Evolutionary conservation across 1,140 invertebrate genomes (phyloP), one percentile per base, ranked within the genome.

Genomic region (Trichomalopsis sarcophagae): DNA sequence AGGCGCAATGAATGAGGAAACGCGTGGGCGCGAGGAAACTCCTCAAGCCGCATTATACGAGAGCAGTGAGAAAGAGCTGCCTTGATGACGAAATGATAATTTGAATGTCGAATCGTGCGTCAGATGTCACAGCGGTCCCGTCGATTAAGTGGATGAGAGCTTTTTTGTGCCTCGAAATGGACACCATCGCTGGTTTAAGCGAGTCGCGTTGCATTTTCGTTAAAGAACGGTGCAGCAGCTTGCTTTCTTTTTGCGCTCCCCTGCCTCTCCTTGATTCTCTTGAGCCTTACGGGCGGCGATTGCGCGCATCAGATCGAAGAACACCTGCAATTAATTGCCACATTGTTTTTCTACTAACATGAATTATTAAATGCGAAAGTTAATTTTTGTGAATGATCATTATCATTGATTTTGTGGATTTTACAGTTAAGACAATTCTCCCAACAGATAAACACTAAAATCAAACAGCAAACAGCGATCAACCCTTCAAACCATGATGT

Each of bases 291-390:
- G 95, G 91, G 97, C 97, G 89, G 98, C 96, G 93, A 99, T 99
- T 94, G 98, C 97, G 88, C 97, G 95, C 98, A 99, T 99, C 93
- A 99, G 95, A 94, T 99, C 98, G 94, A 97, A 99, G 95, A 99
- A 99, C 92, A 99, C 98, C 97, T 98, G 94, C 88, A 94, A 94
- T 71, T 13, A 27, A 17, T 62, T 62, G 7, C 21, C 2, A 62
- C 55, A 62, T 62, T 62, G 55, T 62, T 62, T 62, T 62, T 62
- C 55, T n/a, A n/a, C 17, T n/a, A 21, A 62, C 55, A 21, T 62
- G 17, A n/a, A 62, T 62, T 62, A 62, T 17, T 7, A n/a, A n/a
- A 62, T 62, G 17, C 7, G n/a, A 62, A 62, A 3, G 14, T 62
- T 62, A n/a, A 62, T 62, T 7, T 2, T 62, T n/a, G 21, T 62